These are phyloP conservation scores for Villa cingulata DNA, from an alignment of 2,888 invertebrate species.

Conservation along the genomic window DNA sequence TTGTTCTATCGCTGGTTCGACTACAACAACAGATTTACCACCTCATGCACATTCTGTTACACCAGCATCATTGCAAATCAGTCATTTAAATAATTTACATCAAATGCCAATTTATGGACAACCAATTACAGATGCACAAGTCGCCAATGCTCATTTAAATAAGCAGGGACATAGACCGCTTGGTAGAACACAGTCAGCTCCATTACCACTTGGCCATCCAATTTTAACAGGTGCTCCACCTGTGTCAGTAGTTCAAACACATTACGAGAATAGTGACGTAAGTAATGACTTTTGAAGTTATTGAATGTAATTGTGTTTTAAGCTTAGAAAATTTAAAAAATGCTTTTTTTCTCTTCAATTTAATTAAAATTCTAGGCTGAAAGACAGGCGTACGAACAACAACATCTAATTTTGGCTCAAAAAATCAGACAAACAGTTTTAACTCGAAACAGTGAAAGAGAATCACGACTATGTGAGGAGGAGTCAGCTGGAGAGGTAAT, in stretches of 20 bases:
- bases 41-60: slow-evolving; percentile 31
- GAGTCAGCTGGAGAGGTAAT: slow-evolving; percentile 47
- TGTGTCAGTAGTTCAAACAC: slow-evolving; percentile 35
- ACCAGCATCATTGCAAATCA: slow-evolving; percentile 24
- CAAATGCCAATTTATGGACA: slow-evolving; percentile 27
- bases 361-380: slow-evolving; percentile 29
- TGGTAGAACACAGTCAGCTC: slow-evolving; percentile 89
- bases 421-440: slow-evolving; percentile 80
- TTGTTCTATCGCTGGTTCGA: slow-evolving; percentile 10
- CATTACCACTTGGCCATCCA: slow-evolving; percentile 78
- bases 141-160: slow-evolving; percentile 51
- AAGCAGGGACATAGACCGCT: slow-evolving; percentile 66
- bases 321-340: no score
- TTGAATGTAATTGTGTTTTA: not conserved
- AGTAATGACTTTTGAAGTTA: slow-evolving; percentile 13
- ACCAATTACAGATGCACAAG: slow-evolving; percentile 51
- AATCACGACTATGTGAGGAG: slow-evolving; percentile 45
- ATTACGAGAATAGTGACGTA: slow-evolving; percentile 36
- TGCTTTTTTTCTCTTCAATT: no score
- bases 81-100: slow-evolving; percentile 13
- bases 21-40: slow-evolving; percentile 41
- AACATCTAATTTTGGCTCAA: slow-evolving; percentile 56
- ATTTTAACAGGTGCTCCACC: slow-evolving; percentile 46
- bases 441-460: slow-evolving; percentile 56
- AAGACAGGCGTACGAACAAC: slow-evolving; percentile 42